A percentile compares a stretch with the other conserved stretches of the same genome.
phyloP scores from a whole-genome alignment of 2,888 invertebrate species.

The Drosophila colorata region DNA sequence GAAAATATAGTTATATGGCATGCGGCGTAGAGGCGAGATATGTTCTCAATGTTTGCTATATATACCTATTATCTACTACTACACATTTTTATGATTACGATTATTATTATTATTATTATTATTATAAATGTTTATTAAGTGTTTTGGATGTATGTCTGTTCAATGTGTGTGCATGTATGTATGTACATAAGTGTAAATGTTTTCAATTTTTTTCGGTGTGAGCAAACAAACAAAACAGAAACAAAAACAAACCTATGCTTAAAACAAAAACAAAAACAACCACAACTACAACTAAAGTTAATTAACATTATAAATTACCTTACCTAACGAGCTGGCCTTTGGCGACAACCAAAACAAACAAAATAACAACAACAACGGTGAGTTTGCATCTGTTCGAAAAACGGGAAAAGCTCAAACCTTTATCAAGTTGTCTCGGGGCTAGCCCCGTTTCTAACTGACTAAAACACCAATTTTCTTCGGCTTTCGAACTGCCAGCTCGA shows the following conservation, averaged over 20 bases:
- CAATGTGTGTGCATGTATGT: conserved; percentile 63
- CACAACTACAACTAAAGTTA: conserved; percentile 66
- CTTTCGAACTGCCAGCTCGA: conserved; percentile 66
- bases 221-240: conserved; percentile 38
- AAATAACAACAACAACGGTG: conserved; percentile 48
- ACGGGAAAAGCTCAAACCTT: conserved; percentile 74
- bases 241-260: conserved; percentile 60
- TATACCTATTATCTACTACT: conserved; percentile 73
- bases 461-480: conserved; percentile 77
- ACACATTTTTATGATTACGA: conserved; percentile 65
- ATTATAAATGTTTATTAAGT: conserved; percentile 74
- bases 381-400: conserved; percentile 57
- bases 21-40: conserved; percentile 35
- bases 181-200: conserved; percentile 80
- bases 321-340: conserved; percentile 41
- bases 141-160: conserved; percentile 69
- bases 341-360: conserved; percentile 26
- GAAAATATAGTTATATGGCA: conserved; percentile 33
- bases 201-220: conserved; percentile 66
- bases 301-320: conserved; percentile 70
- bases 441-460: conserved; percentile 62
- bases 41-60: conserved; percentile 69
- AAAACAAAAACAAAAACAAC: conserved; percentile 47
- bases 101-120: conserved; percentile 56
- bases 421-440: conserved; percentile 63